Percentiles rank a stretch among this genome's conserved stretches.
Evolutionary conservation across 37 sponge, comb jelly and placozoan genomes (phyloP).

Genomic region (Chondrosia reniformis): DNA sequence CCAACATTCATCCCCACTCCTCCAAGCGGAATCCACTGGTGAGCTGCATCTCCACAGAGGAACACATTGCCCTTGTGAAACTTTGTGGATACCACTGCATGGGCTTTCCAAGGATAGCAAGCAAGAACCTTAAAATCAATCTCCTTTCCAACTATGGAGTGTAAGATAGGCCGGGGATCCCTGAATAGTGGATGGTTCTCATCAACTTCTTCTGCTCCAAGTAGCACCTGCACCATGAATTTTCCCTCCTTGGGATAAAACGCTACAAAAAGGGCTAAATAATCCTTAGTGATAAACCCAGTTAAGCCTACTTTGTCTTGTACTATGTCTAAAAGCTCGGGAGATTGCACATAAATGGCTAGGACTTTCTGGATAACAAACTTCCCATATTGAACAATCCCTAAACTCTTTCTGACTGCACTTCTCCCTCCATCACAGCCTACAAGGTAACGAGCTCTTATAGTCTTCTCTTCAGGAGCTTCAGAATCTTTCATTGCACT

Average conservation of each 20-base stretch:
- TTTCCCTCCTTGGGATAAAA: slow-evolving; percentile 27
- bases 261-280: slow-evolving; percentile 9
- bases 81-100: slow-evolving; percentile 51
- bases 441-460: slow-evolving; percentile 46
- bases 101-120: slow-evolving; percentile 53
- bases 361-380: slow-evolving; percentile 50
- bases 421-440: slow-evolving; percentile 75
- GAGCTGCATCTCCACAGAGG: slow-evolving; percentile 77
- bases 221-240: slow-evolving; percentile 25
- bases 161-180: slow-evolving; percentile 7
- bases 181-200: slow-evolving; percentile 24
- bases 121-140: slow-evolving; percentile 31
- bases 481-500: neutral
- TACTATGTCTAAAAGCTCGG: slow-evolving; percentile 32
- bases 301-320: slow-evolving; percentile 8
- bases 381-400: slow-evolving; percentile 54
- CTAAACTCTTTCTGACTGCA: slow-evolving; percentile 38
- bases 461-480: slow-evolving; percentile 13
- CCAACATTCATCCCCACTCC: slow-evolving; percentile 82
- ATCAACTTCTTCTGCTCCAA: neutral
- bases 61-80: slow-evolving; percentile 58
- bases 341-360: slow-evolving; percentile 46
- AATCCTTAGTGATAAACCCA: neutral
- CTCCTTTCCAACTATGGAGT: slow-evolving; percentile 26
- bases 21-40: slow-evolving; percentile 81